Evolutionary conservation across 2,797 vertebrate species (phyloP), one percentile per base, ranked within the genome.

Genomic region (Xerus rutilus): DNA sequence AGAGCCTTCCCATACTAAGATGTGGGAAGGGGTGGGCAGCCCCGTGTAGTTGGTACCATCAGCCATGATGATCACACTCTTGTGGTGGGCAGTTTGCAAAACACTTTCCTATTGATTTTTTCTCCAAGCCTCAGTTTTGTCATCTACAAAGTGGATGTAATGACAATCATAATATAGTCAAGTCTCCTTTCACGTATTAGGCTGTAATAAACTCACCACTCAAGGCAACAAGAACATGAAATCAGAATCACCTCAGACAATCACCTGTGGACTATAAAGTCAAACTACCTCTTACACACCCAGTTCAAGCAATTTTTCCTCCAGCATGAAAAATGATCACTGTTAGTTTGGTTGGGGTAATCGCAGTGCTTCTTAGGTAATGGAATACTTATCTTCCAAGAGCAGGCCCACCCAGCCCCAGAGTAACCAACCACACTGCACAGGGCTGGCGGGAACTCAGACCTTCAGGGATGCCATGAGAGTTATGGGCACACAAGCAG

Each of bases 41-140:
- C 9, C 25, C 18, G 25, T 43, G 78, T 11, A 30, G 45, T 54
- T 3, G 32, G 52, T 23, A 13, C 25, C 12, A 1, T 45, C 35
- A 43, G 35, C 79, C 64, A 70, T 13, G 57, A 91, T 57, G 45
- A 35, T 86, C 12, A 32, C 13, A 25, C 35, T 64, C 64, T 2
- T 10, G 70, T 18, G 21, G 21, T 54, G 23, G 39, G 52, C 88
- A 93, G 43, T 78, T 54, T 49, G 70, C 45, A 84, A 82, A 96
- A 45, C 3, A 20, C 62, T 86, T 89, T 92, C 35, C 0, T 92
- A 12, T 15, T 1, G 0, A n/a, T 87, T 89, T 94, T 88, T 93
- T 96, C 89, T 65, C 64, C 57, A 47, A 35, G 59, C 88, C 93
- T 96, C 95, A 87, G 57, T 95, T 76, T 96, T 78, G 72, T 78